Evolutionary conservation across 2,113 vertebrate genomes (phyloP), one percentile per base, ranked within the genome.

Genomic region (Aegithalos caudatus): DNA sequence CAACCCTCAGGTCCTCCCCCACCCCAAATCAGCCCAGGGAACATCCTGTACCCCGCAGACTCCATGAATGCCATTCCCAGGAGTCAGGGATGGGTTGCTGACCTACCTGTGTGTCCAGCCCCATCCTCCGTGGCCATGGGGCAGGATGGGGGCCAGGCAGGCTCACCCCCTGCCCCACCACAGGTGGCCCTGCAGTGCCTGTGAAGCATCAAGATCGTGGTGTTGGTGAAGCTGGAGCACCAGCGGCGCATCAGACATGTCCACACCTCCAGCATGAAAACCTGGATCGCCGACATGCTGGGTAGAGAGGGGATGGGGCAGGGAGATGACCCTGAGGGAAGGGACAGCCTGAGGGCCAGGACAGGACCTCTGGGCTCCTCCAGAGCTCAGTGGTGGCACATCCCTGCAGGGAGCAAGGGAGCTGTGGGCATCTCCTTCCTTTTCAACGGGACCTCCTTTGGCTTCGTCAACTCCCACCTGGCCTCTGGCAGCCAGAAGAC

Each of bases 401-500:
- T 45, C 67, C 15, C 58, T 96, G 66, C 93, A 99, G 99, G 99
- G 45, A 98, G 98, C 95, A 99, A 99, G 65, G 99, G 99, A 40
- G 98, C 98, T 2, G 98, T 99, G 45, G 99, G 99, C 0, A 90
- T 99, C 65, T 99, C 98, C 38, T 97, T 99, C 93, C 97, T 98
- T 33, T 98, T 99, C 86, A 98, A 96, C 2, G 98, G 98, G 28
- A 99, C 98, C 2, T 98, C 99, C 23, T 98, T 99, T 2, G 98
- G 99, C 23, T 99, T 99, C 31, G 91, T 99, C n/a, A 99, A 99
- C 96, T 99, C 98, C 76, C 99, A 99, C 94, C 97, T 99, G 96
- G 98, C 98, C 61, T 99, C 99, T 2, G 98, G 99, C 84, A 98
- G 97, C 7, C 98, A 99, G 82, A 99, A 99, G 92, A 98, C 98